Conservation (phyloP, 2,113 vertebrate genomes). For the Leucosticte australis region DNA sequence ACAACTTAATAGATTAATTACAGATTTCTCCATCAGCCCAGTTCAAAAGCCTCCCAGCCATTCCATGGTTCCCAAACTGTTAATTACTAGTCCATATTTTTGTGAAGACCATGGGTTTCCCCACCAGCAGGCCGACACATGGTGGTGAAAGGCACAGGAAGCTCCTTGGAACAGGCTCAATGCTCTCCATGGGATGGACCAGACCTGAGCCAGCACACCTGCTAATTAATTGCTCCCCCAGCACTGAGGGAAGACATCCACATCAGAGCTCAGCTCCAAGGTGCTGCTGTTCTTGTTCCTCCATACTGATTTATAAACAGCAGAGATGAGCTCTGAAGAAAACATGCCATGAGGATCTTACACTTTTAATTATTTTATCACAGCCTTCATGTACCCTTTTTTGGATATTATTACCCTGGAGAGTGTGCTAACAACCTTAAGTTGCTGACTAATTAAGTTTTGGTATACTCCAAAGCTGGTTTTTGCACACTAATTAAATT, state of each 20-base stretch:
- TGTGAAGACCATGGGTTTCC: not conserved
- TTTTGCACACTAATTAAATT: constrained; percentile 68
- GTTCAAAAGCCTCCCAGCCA: not conserved
- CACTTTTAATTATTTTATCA: constrained; percentile 64
- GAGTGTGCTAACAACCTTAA: constrained; percentile 63
- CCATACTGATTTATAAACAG: not conserved
- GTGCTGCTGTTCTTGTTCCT: not conserved
- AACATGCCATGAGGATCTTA: not conserved
- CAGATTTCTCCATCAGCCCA: not conserved
- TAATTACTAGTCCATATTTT: not conserved
- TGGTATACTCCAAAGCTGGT: constrained; percentile 55
- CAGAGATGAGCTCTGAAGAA: constrained; percentile 27
- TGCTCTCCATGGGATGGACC: not conserved
- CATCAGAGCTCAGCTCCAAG: not conserved
- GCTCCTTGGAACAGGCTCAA: not conserved
- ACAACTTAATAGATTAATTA: not conserved
- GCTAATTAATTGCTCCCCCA: not conserved
- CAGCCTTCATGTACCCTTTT: constrained; percentile 34
- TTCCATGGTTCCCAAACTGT: not conserved
- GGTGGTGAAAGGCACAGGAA: not conserved
- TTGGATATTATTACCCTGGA: constrained; percentile 54
- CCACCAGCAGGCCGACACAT: not conserved
- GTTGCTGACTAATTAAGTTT: constrained; percentile 75
- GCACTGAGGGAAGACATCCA: not conserved
- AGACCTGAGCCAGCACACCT: not conserved